phyloP scores from a whole-genome alignment of 2,888 invertebrate species.

The Callinectes sapidus region DNA sequence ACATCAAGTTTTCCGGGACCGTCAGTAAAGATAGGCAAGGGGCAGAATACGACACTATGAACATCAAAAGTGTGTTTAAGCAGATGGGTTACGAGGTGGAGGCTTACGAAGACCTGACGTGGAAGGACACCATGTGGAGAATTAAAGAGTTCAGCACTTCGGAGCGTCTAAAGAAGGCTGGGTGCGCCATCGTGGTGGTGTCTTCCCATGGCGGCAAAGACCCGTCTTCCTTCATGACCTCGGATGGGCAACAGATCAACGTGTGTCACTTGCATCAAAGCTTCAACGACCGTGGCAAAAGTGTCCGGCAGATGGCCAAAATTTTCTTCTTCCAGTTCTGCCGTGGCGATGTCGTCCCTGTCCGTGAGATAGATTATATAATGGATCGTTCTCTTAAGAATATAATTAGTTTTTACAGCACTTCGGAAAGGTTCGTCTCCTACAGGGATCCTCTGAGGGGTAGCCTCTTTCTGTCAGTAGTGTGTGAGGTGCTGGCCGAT shows the following conservation, averaged over 20 bases:
- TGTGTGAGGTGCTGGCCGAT: constrained; percentile 47
- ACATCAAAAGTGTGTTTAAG: constrained; percentile 28
- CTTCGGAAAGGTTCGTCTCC: constrained; percentile 32
- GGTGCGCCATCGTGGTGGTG: constrained; percentile 51
- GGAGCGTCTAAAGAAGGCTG: constrained; percentile 22
- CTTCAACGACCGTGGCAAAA: constrained; percentile 9
- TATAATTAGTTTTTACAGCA: constrained; percentile 42
- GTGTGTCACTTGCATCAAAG: constrained; percentile 29
- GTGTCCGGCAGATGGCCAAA: constrained; percentile 48
- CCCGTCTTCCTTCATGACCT: constrained; percentile 14
- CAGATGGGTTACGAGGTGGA: constrained; percentile 47
- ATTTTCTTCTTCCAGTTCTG: constrained; percentile 59
- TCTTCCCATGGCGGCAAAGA: constrained; percentile 45
- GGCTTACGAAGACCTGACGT: constrained; percentile 7
- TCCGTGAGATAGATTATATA: neutral
- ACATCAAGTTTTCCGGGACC: neutral
- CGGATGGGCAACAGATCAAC: constrained; percentile 11
- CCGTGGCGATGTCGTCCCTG: constrained; percentile 22
- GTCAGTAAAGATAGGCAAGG: neutral
- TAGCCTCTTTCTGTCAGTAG: constrained; percentile 2
- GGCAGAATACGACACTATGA: neutral
- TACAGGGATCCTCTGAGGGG: constrained; percentile 31
- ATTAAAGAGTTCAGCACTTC: constrained; percentile 21
- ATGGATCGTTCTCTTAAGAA: neutral
- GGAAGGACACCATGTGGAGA: neutral